These are phyloP conservation scores for Plumapathes pennacea DNA, from an alignment of 92 coral and sea anemone genomes.

Conservation along the genomic window DNA sequence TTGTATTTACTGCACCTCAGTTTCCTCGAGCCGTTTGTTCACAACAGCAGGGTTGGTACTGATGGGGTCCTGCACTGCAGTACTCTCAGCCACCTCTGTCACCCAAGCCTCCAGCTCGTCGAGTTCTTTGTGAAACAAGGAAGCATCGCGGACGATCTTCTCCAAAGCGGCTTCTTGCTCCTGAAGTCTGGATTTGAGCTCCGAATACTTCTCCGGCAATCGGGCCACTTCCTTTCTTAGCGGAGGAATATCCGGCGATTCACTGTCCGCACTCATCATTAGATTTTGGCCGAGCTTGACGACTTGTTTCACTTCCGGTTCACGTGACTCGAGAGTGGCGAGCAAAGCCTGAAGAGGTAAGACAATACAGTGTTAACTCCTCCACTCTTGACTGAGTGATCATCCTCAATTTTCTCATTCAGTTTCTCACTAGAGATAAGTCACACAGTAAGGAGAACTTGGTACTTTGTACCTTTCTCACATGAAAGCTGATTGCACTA, in stretches of 20 bases:
- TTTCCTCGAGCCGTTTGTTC: constrained; percentile 76
- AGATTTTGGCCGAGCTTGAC: constrained; percentile 72
- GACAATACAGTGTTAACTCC: too few relatives aligned
- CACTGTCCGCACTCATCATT: constrained; percentile 63
- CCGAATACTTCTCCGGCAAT: constrained; percentile 56
- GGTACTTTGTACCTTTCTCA: too few relatives aligned
- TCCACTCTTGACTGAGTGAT: too few relatives aligned
- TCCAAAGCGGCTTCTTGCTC: constrained; percentile 70
- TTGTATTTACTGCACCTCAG: too few relatives aligned
- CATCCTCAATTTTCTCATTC: too few relatives aligned
- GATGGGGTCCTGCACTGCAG: constrained; percentile 71
- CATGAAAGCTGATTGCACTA: too few relatives aligned
- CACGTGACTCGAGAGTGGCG: constrained; percentile 59
- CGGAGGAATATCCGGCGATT: constrained; percentile 69
- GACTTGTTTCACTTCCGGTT: constrained; percentile 70
- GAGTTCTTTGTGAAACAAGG: constrained; percentile 56
- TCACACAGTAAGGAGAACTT: too few relatives aligned
- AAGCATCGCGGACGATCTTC: constrained; percentile 42
- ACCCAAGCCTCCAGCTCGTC: constrained; percentile 77
- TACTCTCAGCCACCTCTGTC: constrained; percentile 66
- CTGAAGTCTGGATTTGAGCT: constrained; percentile 55
- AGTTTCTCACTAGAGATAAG: too few relatives aligned
- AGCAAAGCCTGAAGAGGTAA: constrained; percentile 67
- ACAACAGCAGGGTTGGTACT: constrained; percentile 82
- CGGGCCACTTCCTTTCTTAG: constrained; percentile 74